Percentiles rank a stretch among this genome's conserved stretches.
phyloP scores from a whole-genome alignment of 2,888 invertebrate species.

The Limenitis camilla region DNA sequence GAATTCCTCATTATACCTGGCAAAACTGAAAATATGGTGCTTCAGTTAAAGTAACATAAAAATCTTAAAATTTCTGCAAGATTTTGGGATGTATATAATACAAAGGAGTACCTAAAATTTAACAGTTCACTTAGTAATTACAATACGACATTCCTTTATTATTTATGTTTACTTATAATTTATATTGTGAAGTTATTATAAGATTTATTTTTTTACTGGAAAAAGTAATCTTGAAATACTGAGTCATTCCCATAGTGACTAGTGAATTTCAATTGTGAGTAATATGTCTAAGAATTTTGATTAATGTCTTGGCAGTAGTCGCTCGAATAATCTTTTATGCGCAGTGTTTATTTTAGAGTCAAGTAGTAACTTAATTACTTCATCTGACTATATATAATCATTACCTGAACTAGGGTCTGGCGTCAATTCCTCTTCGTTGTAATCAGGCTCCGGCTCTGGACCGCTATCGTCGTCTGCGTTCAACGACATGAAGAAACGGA shows the following conservation, averaged over 20 bases:
- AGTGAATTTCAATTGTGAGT: slow-evolving; percentile 17
- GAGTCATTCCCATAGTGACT: slow-evolving; percentile 16
- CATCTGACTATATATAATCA: neutral
- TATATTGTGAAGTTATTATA: neutral
- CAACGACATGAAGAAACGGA: slow-evolving; percentile 80
- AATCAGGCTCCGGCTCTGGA: slow-evolving; percentile 63
- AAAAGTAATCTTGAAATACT: slow-evolving; percentile 2
- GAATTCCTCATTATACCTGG: slow-evolving; percentile 67
- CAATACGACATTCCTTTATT: no score
- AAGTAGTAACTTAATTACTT: neutral
- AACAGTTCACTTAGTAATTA: no score
- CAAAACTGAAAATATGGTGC: slow-evolving; percentile 26
- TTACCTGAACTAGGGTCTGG: slow-evolving; percentile 59
- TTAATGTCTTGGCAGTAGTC: slow-evolving; percentile 7
- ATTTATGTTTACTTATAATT: no score
- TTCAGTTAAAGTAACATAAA: neutral
- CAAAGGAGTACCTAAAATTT: no score
- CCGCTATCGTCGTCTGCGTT: slow-evolving; percentile 82
- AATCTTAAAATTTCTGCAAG: no score
- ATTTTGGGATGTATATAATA: no score
- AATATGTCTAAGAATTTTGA: slow-evolving; percentile 22
- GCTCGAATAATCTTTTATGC: slow-evolving; percentile 7
- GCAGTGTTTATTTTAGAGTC: slow-evolving; percentile 1
- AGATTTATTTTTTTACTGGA: neutral
- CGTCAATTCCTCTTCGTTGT: slow-evolving; percentile 66